Percentiles rank a stretch among this genome's conserved stretches.
These are phyloP conservation scores for Pteropus alecto DNA, from an alignment of 2,113 vertebrate genomes.

Conservation along the genomic window DNA sequence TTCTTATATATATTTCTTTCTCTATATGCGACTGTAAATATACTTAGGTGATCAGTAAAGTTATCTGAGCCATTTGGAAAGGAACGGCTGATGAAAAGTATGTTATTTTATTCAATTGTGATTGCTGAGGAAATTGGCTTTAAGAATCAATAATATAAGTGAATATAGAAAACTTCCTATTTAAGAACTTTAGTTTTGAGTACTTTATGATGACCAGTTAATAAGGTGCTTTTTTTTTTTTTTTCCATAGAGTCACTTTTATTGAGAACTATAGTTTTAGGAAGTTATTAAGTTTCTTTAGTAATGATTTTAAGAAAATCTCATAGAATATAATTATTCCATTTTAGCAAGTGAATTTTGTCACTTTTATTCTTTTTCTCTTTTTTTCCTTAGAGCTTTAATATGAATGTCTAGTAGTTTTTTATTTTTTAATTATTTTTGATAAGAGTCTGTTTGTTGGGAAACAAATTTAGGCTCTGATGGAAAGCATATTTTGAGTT, in stretches of 20 bases:
- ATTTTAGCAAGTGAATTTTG: background rate
- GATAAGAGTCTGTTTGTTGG: background rate
- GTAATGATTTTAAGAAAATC: background rate
- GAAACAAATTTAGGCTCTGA: background rate
- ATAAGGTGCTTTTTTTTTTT: no score
- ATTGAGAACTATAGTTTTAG: no score
- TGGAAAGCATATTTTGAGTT: conserved; percentile 22
- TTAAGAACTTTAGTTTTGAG: background rate
- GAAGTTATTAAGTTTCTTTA: background rate
- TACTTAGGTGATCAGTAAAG: background rate
- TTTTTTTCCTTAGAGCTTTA: background rate
- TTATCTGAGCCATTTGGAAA: background rate
- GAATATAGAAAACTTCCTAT: background rate
- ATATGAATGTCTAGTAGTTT: background rate
- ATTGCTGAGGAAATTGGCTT: background rate
- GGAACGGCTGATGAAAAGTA: background rate
- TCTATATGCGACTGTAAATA: background rate
- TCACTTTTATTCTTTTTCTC: background rate
- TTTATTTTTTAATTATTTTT: conserved; percentile 32
- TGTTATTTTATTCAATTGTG: background rate
- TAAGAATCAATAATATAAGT: background rate
- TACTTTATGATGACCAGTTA: background rate
- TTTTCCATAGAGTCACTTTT: no score
- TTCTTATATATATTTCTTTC: background rate
- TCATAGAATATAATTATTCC: background rate